These are phyloP conservation scores for Cheilosia urbana DNA, from an alignment of 2,888 invertebrate genomes.

Conservation along the genomic window DNA sequence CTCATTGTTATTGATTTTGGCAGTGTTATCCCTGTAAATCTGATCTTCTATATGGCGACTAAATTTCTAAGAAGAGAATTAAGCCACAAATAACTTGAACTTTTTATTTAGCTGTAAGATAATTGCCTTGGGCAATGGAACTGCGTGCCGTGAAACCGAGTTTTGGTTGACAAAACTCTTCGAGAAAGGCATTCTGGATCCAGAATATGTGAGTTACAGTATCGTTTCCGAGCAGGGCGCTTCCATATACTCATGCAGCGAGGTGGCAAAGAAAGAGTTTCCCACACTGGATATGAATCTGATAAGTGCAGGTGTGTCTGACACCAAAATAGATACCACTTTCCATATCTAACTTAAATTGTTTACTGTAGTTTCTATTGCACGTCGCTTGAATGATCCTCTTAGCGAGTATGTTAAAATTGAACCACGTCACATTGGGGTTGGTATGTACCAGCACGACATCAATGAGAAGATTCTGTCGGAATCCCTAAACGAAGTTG, in stretches of 20 bases:
- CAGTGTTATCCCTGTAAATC: too few species aligned
- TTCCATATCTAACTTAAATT: background rate
- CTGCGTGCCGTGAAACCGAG: conserved; percentile 95
- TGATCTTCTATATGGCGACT: too few species aligned
- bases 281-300: conserved; percentile 92
- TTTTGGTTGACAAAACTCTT: conserved; percentile 88
- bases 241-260: conserved; percentile 95
- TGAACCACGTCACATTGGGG: conserved; percentile 95
- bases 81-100: background rate
- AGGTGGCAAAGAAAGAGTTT: conserved; percentile 93
- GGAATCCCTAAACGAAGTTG: conserved; percentile 90
- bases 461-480: conserved; percentile 91
- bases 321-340: background rate
- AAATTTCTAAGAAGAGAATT: too few species aligned
- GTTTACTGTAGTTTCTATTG: conserved; percentile 88
- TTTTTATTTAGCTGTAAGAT: conserved; percentile 87
- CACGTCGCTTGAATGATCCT: conserved; percentile 95
- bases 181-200: conserved; percentile 85
- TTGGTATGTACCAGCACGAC: conserved; percentile 98
- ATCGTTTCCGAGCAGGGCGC: conserved; percentile 96
- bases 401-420: conserved; percentile 96
- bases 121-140: conserved; percentile 96
- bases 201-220: conserved; percentile 86
- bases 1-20: too few species aligned
- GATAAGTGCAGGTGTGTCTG: conserved; percentile 88